These are phyloP conservation scores for Matsumyia berberina DNA, from an alignment of 2,888 invertebrate species.

Conservation along the genomic window DNA sequence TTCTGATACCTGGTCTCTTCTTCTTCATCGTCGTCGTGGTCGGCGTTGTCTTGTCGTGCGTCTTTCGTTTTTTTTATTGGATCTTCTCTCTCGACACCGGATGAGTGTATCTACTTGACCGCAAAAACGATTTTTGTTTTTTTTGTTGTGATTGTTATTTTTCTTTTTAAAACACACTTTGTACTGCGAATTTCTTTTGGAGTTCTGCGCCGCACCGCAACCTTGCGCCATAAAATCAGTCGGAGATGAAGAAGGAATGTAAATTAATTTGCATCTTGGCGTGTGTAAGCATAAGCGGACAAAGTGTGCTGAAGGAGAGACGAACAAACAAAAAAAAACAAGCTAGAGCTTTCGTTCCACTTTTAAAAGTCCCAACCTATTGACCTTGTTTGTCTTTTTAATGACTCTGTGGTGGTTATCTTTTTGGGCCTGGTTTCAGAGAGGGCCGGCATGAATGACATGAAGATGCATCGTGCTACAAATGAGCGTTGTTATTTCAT, in stretches of 20 bases:
- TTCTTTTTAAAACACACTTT: slow-evolving; percentile 36
- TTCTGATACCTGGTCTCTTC: slow-evolving; percentile 25
- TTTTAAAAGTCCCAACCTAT: slow-evolving; percentile 63
- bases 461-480: slow-evolving; percentile 44
- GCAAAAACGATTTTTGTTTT: slow-evolving; percentile 49
- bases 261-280: slow-evolving; percentile 68
- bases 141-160: slow-evolving; percentile 15
- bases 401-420: slow-evolving; percentile 21
- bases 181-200: slow-evolving; percentile 49
- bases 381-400: slow-evolving; percentile 64
- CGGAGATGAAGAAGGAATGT: slow-evolving; percentile 17
- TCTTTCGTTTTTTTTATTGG: slow-evolving; percentile 37
- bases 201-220: slow-evolving; percentile 57
- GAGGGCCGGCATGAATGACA: background rate
- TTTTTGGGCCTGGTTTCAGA: background rate
- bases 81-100: slow-evolving; percentile 56
- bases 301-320: slow-evolving; percentile 10
- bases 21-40: slow-evolving; percentile 28
- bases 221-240: slow-evolving; percentile 64
- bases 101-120: slow-evolving; percentile 72
- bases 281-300: slow-evolving; percentile 26
- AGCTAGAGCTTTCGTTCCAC: slow-evolving; percentile 60
- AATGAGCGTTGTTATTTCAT: slow-evolving; percentile 30
- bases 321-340: slow-evolving; percentile 1
- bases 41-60: slow-evolving; percentile 3